Evolutionary conservation across 2,113 vertebrate genomes (phyloP), one percentile per base, ranked within the genome.

Genomic region (Saccopteryx bilineata): DNA sequence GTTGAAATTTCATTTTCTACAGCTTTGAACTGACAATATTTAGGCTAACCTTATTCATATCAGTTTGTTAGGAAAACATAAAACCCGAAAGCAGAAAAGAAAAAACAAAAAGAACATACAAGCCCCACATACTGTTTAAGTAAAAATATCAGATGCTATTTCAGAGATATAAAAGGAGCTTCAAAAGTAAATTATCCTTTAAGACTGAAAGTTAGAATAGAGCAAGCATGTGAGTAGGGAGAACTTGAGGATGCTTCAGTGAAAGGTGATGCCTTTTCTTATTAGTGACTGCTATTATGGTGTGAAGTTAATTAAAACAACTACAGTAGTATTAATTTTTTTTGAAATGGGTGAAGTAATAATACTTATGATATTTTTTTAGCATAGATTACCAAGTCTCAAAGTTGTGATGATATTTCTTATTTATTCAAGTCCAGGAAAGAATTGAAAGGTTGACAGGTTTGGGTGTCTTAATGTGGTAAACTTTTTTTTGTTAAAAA

Each of bases 401-500:
- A 72, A 83, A 94, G 24, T 91, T 87, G n/a, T 86, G 8, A 39
- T 80, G n/a, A 75, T 0, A 39, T 3, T 78, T 3, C 1, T 80
- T 58, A 85, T 95, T 82, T 23, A n/a, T 71, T 78, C 9, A 90
- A 52, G 2, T 60, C 17, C 72, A 48, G 31, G 24, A 63, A 61
- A 26, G 71, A 92, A 79, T 66, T 52, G 69, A 50, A 91, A 90
- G 4, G 8, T 84, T 96, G 72, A 56, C 8, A 76, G 46, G 26
- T 75, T 90, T 82, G 14, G 1, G 3, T 58, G 1, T 65, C 12
- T 31, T 52, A 39, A 74, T 88, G 87, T 61, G 5, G 48, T 65
- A 46, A 4, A 6, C 71, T 61, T 96, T 95, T 94, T 74, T 69
- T 58, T 94, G 5, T 46, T 69, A 65, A 88, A 85, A 90, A 71